Evolutionary conservation across 2,113 vertebrate species (phyloP), one percentile per base, ranked within the genome.

Genomic region (Serilophus lunatus): DNA sequence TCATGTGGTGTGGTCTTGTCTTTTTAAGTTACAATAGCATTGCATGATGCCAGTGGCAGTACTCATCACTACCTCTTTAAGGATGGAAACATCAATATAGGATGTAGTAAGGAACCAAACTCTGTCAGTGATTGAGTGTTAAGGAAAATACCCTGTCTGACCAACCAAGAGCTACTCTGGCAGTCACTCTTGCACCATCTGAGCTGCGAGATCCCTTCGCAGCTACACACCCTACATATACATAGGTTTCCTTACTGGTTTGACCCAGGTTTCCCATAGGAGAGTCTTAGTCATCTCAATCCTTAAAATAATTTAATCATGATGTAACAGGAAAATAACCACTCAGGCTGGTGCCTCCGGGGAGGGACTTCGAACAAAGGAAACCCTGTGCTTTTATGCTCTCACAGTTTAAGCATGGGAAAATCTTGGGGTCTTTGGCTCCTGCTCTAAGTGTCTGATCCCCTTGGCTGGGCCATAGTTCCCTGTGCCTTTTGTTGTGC

Each of bases 401-500:
- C 6, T 54, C 10, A 12, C 15, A 16, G 25, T 23, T 14, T 61
- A 69, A 63, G 18, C 13, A 23, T 5, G 25, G 18, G 40, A 36
- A 36, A 42, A 19, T 50, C 12, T 70, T 35, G 13, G 18, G 6
- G 10, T 36, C 49, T 26, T 63, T 0, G 0, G 18, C 14, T 50
- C 10, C 31, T 63, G 14, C 18, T 0, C 0, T 28, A 18, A 49
- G 35, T 49, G 35, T 14, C 31, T 0, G 0, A 17, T 42, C 2
- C 20, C 31, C 35, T 36, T 33, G 71, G 8, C 22, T 49, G 71
- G 12, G 29, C 25, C 40, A 69, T 31, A 56, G 54, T 4, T 61
- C 40, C 22, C 54, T 0, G 0, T 35, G 54, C 25, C n/a, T 5
- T 76, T 31, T 11, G 17, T 3, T 69, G 20, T 63, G 22, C 54